These are phyloP conservation scores for Parotocinclus haroldoi DNA, from an alignment of 2,797 vertebrate genomes.

Conservation along the genomic window DNA sequence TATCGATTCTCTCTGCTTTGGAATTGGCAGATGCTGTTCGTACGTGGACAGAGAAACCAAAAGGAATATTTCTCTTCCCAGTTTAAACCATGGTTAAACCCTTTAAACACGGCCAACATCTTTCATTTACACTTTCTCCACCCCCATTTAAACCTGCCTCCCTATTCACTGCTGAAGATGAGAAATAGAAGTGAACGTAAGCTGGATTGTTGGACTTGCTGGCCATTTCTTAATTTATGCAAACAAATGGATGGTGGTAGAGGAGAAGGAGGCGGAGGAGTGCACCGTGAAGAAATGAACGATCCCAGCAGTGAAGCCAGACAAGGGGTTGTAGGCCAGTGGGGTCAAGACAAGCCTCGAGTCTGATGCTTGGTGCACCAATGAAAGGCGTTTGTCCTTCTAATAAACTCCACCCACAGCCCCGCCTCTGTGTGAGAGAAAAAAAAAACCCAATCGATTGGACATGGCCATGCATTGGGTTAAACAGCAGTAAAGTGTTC, in stretches of 20 bases:
- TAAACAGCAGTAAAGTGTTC: conserved; percentile 52
- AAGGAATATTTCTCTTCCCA: conserved; percentile 37
- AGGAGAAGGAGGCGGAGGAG: conserved; percentile 7
- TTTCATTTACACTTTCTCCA: conserved; percentile 23
- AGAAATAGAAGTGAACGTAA: conserved; percentile 45
- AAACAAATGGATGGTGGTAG: conserved; percentile 44
- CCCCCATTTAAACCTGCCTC: conserved; percentile 39
- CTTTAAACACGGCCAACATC: conserved; percentile 33
- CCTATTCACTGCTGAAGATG: conserved; percentile 42
- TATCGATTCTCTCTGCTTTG: conserved; percentile 51
- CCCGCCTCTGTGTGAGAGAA: conserved; percentile 46
- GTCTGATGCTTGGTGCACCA: conserved; percentile 38
- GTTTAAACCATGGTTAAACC: conserved; percentile 33
- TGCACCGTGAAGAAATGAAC: conserved; percentile 33
- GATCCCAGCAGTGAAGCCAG: conserved; percentile 19
- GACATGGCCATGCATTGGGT: conserved; percentile 52
- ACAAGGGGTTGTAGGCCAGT: neutral
- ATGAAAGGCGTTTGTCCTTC: conserved; percentile 51
- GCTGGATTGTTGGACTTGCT: conserved; percentile 46
- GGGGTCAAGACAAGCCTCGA: conserved; percentile 26
- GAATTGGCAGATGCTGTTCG: conserved; percentile 50
- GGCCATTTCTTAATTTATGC: conserved; percentile 49
- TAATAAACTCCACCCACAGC: conserved; percentile 48
- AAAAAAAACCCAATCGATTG: conserved; percentile 55
- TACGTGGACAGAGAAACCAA: conserved; percentile 44